Conservation (phyloP, 2,113 vertebrate species). For the Pachycephala philippinensis region DNA sequence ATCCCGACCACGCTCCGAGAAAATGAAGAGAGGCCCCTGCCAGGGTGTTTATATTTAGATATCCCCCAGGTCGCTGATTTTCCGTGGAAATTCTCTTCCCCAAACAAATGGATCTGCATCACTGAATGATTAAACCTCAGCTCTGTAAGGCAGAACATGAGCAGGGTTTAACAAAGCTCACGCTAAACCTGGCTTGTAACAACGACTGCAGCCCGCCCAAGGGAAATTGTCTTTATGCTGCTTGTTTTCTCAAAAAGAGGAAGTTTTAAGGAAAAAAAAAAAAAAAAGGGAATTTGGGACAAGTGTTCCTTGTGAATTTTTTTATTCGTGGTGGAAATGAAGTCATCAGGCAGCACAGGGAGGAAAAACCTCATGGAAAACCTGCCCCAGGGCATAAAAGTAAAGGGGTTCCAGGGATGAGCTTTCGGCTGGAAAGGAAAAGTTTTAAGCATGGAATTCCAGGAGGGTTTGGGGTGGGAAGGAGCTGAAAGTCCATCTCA, state of each 20-base stretch:
- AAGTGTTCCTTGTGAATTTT: neutral
- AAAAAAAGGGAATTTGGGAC: too few species aligned
- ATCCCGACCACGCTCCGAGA: neutral
- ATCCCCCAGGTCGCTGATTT: neutral
- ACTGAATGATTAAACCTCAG: neutral
- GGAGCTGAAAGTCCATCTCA: neutral
- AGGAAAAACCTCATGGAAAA: neutral
- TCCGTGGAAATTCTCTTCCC: neutral
- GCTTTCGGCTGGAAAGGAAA: neutral
- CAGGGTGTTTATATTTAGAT: neutral
- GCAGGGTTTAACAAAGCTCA: neutral
- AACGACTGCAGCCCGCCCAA: accelerated
- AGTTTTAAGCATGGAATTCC: neutral
- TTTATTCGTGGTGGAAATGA: neutral
- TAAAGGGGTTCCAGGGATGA: neutral
- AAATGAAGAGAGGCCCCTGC: neutral
- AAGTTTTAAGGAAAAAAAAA: neutral
- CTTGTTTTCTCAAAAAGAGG: neutral
- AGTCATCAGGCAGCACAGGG: neutral
- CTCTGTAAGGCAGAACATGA: neutral
- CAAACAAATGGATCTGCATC: neutral
- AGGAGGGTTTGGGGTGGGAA: neutral
- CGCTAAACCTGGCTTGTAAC: neutral
- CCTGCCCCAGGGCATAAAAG: neutral
- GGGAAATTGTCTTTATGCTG: neutral